These are phyloP conservation scores for Oreochromis tanganicae DNA, from an alignment of 2,113 vertebrate species.

Conservation along the genomic window DNA sequence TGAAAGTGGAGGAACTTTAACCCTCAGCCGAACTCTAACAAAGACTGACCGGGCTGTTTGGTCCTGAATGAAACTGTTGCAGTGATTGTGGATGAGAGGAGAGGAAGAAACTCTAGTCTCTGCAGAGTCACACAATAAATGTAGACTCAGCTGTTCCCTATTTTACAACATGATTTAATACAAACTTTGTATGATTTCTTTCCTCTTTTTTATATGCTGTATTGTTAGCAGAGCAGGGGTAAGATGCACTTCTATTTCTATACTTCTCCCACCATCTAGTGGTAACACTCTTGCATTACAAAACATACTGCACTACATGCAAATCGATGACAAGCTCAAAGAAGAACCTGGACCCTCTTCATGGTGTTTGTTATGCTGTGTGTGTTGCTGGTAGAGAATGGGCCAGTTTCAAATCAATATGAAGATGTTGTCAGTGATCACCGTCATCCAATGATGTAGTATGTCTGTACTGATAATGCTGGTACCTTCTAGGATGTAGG, in stretches of 20 bases:
- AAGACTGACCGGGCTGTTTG: neutral
- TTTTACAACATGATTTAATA: neutral
- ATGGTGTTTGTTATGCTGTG: neutral
- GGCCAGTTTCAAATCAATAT: neutral
- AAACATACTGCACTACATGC: neutral
- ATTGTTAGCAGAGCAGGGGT: neutral
- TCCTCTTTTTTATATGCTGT: neutral
- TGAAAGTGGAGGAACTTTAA: neutral
- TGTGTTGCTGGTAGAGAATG: neutral
- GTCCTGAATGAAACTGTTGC: neutral
- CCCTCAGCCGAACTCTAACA: neutral
- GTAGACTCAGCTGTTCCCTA: neutral
- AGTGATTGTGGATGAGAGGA: neutral
- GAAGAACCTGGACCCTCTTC: neutral
- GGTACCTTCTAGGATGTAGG: neutral
- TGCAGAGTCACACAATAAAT: neutral
- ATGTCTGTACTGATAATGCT: neutral
- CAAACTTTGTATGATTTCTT: neutral
- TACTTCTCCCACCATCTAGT: constrained; percentile 60
- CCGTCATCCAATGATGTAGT: neutral
- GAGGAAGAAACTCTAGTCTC: neutral
- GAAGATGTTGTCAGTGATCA: neutral
- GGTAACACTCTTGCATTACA: constrained; percentile 40
- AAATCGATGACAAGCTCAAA: neutral
- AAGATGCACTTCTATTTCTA: constrained; percentile 1